Base-by-base conservation (phyloP, 2,113 vertebrate genomes). In the Shinisaurus crocodilurus region DNA sequence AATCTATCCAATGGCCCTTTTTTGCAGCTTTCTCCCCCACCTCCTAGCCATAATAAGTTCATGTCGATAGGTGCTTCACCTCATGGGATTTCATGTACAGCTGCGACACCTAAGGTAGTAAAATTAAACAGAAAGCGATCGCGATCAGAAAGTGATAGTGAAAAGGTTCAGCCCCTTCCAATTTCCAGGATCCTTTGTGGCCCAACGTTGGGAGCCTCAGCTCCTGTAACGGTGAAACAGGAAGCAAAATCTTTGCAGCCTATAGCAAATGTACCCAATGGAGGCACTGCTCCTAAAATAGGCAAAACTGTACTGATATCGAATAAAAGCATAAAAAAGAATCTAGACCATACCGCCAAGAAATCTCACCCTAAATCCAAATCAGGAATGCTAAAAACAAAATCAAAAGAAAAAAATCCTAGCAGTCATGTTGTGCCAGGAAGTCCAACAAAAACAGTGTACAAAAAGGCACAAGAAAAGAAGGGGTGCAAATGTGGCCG, bases 401-500 rank as follows among this genome's bases (percentile, higher is more conserved):
- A 99, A 92, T 96, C 97, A 85, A 99, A 98, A 97, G 98, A 99
- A 91, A 98, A 98, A 91, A 96, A 98, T 93, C 96, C 98, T 93
- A 96, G 98, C 86, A 98, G 98, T 97, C 99, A 98, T 23, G 95
- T 99, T 93, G 97, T 98, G 95, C 97, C 98, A 5, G 97, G 98
- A 89, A 98, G 98, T 79, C 98, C 98, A 0, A 98, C 98, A 86
- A 98, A 99, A 96, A 98, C 98, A 95, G 98, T 98, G 7, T 99
- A 99, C 74, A 99, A 99, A 97, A 99, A 99, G 95, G 98, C 98
- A 43, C 98, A 98, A 93, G 99, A 99, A 96, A 99, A 99, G 97
- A 99, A 99, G 95, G 99, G 99, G 93, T 99, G 99, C 93, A 99
- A 99, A 97, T 99, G 99, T 97, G 99, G 99, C 96, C 98, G 99